phyloP scores from a whole-genome alignment of 2,797 vertebrate genomes.

The Oreochromis mossambicus region DNA sequence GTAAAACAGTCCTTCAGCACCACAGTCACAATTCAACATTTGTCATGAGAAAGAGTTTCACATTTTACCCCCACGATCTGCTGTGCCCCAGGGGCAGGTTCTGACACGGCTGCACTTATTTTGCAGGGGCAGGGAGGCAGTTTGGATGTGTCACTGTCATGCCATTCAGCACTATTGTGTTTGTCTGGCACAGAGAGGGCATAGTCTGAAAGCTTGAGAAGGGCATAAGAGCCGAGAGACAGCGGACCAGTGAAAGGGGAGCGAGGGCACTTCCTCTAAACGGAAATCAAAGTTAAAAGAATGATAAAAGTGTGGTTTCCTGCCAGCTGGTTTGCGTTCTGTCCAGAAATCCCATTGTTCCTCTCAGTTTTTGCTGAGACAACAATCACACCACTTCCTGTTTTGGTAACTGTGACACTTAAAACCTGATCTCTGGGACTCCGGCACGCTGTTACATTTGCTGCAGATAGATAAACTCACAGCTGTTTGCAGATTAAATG shows the following conservation, averaged over 20 bases:
- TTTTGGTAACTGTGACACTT: slow-evolving; percentile 68
- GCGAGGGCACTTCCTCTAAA: slow-evolving; percentile 67
- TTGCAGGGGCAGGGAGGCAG: neutral
- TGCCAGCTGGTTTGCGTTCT: slow-evolving; percentile 80
- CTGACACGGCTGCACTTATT: slow-evolving; percentile 30
- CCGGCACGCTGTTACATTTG: neutral
- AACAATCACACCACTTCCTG: slow-evolving; percentile 76
- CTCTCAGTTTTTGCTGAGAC: slow-evolving; percentile 78
- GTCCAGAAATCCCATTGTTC: slow-evolving; percentile 79
- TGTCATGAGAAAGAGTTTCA: slow-evolving; percentile 39
- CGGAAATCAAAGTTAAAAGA: slow-evolving; percentile 81
- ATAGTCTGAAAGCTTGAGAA: neutral
- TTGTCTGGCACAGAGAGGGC: slow-evolving; percentile 6
- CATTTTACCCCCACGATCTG: slow-evolving; percentile 42
- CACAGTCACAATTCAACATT: slow-evolving; percentile 43
- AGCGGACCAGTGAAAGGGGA: slow-evolving; percentile 35
- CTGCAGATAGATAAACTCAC: slow-evolving; percentile 14
- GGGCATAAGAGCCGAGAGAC: slow-evolving; percentile 15
- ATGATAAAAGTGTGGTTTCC: slow-evolving; percentile 79
- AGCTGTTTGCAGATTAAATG: neutral
- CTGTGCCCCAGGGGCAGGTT: neutral
- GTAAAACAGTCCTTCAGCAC: slow-evolving; percentile 48
- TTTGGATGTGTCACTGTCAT: slow-evolving; percentile 26
- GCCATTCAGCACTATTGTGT: neutral
- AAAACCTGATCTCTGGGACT: slow-evolving; percentile 38